Base-by-base conservation (phyloP, 2,888 invertebrate species). In the Lithosia quadra region DNA sequence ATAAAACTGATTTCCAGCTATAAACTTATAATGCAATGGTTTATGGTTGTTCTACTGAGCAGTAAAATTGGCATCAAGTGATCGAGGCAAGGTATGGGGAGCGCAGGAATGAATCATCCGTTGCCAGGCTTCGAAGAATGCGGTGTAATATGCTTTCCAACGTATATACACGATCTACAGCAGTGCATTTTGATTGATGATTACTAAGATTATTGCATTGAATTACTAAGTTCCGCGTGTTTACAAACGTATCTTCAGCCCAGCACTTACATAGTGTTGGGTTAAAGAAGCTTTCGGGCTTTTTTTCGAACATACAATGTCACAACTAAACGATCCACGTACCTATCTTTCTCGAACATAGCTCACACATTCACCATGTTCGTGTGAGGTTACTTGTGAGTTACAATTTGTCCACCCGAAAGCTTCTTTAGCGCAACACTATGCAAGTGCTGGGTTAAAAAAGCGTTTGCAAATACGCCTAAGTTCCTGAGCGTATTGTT, bases 31-130 rank as follows among this genome's bases (percentile, higher is more conserved):
- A 71, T 84, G 78, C 81, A 84, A 79, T 84, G 83, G 84, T 89
- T 91, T 89, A 90, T 86, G 86, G 81, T 80, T 82, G 85, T 88
- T 88, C 85, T 84, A 86, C 84, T 84, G 85, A 88, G 84, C 84
- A 86, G 85, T 90, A 86, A 86, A 89, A 89, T 88, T 90, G 87
- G 88, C 88, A 87, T 86, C 86, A 79, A 85, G 83, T 86, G 88
- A 87, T 86, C 86, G 78, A 84, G 80, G 86, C 85, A 84, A 83
- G 84, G 83, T 84, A 84, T 80, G 81, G 82, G 78, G 71, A 81
- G 76, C 22, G 57, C 56, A 74, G 75, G 80, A 77, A 83, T 88
- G 87, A 89, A 85, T 88, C 87, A 86, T 84, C 73, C 70, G 69
- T 72, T 62, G 71, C 70, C 55, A 73, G 61, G 73, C 74, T 63